Base-by-base conservation (phyloP, 2,888 invertebrate species). In the Orchesellides sinensis region DNA sequence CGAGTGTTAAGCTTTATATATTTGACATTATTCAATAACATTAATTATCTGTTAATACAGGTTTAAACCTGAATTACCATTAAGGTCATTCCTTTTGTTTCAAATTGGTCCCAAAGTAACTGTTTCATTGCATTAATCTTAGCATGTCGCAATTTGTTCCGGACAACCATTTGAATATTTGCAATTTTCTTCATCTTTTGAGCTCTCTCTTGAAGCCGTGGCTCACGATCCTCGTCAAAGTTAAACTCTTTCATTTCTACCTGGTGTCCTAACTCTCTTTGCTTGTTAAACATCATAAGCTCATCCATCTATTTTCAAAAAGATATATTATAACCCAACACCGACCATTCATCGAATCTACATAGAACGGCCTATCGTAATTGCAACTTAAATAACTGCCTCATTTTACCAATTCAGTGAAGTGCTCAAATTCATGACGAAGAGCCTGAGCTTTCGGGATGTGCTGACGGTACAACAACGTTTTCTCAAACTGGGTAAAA, bases 221-320 rank as follows among this genome's bases (percentile, higher is more conserved):
- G 83, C 23, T 86, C 87, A 21, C 83, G 82, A 6, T 84, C 86
- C 8, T 85, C 83, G 23, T 87, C 86, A 74, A 87, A 74, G 35
- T 84, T 85, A 23, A 85, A 85, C 27, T 85, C 84, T 21, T 74
- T 74, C 21, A 84, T 25, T 17, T 74, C 61, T 2, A 85, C 80
- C 40, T 83, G 84, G 14, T 83, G 68, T 6, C 59, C 66, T 21
- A 63, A 45, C 21, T 85, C 77, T 32, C 84, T 25, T 23, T 82
- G 79, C 25, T 45, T 17, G 52, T 88, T 88, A 27, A 83, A 81
- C 10, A 74, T 52, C 61, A 87, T 75, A 0, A 88, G 75, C 25
- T 84, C 77, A 0, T 68, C 72, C 80, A 87, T 83, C 86, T 87
- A 35, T 14, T n/a, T n/a, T n/a, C 49, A 54, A 54, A 25, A 1